phyloP scores from a whole-genome alignment of 92 coral and sea anemone species.

The Bergia puertoricense region DNA sequence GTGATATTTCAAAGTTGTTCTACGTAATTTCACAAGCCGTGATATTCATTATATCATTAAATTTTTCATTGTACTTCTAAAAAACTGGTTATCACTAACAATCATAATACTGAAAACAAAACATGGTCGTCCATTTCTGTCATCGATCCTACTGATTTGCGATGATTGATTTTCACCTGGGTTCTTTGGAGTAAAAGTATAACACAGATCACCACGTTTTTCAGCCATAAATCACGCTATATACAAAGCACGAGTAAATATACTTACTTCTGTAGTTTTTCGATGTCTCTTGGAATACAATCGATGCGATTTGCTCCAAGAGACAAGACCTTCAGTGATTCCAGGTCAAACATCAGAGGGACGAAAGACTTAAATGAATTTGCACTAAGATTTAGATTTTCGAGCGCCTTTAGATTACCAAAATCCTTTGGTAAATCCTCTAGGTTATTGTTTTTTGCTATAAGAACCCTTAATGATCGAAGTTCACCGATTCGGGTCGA shows the following conservation, averaged over 20 bases:
- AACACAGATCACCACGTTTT: neutral
- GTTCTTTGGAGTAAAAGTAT: neutral
- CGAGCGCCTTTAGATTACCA: constrained; percentile 64
- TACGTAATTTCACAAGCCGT: no score
- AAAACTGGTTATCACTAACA: no score
- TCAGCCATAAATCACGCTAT: neutral
- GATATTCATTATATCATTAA: no score
- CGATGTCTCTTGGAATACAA: constrained; percentile 82
- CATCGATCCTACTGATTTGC: neutral
- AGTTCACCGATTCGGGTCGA: constrained; percentile 80
- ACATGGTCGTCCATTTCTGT: no score
- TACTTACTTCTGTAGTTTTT: constrained; percentile 75
- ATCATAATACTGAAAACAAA: no score
- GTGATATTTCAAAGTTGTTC: no score
- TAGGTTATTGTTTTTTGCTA: constrained; percentile 83
- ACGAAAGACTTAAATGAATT: constrained; percentile 73
- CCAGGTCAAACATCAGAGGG: constrained; percentile 71
- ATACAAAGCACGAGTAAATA: neutral
- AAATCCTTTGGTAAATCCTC: constrained; percentile 83
- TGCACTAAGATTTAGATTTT: constrained; percentile 86
- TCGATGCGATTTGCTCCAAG: constrained; percentile 91
- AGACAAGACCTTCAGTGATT: constrained; percentile 55
- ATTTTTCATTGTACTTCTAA: no score
- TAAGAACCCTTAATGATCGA: constrained; percentile 57
- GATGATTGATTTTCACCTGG: neutral